Conservation (phyloP, 2,113 vertebrate genomes). For the Python bivittatus region DNA sequence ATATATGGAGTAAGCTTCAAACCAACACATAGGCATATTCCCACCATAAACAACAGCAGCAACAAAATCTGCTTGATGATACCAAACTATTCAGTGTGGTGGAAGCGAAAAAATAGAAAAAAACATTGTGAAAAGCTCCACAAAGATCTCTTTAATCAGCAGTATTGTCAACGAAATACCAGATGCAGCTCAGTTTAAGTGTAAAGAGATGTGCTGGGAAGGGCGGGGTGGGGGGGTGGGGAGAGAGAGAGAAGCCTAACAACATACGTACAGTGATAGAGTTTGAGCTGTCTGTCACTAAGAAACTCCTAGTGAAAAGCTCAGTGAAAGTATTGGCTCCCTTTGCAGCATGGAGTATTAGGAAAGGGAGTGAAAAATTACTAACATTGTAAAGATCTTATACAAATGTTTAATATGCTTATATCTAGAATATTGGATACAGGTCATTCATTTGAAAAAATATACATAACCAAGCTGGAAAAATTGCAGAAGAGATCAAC, state of each 20-base stretch:
- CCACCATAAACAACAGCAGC: not conserved
- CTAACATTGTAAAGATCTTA: too few species aligned
- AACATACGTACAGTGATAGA: not conserved
- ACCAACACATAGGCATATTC: not conserved
- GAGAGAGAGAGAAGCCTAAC: too few species aligned
- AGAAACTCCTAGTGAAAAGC: not conserved
- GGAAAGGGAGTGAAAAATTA: too few species aligned
- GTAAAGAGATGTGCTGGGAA: not conserved
- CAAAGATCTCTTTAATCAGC: not conserved
- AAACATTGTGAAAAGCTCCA: not conserved
- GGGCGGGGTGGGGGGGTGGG: not conserved
- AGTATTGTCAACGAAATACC: not conserved
- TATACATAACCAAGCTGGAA: too few species aligned
- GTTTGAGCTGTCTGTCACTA: not conserved
- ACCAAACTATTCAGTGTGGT: not conserved
- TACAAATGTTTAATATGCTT: too few species aligned
- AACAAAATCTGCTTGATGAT: not conserved
- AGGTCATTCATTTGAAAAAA: too few species aligned
- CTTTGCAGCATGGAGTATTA: too few species aligned
- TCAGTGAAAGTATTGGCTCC: not conserved
- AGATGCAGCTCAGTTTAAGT: not conserved
- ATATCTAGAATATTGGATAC: too few species aligned
- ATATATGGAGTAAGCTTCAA: not conserved
- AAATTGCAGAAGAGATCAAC: too few species aligned
- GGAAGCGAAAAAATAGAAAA: not conserved